Conservation (phyloP, 2,797 vertebrate genomes). For the Acrossocheilus wenchowensis region DNA sequence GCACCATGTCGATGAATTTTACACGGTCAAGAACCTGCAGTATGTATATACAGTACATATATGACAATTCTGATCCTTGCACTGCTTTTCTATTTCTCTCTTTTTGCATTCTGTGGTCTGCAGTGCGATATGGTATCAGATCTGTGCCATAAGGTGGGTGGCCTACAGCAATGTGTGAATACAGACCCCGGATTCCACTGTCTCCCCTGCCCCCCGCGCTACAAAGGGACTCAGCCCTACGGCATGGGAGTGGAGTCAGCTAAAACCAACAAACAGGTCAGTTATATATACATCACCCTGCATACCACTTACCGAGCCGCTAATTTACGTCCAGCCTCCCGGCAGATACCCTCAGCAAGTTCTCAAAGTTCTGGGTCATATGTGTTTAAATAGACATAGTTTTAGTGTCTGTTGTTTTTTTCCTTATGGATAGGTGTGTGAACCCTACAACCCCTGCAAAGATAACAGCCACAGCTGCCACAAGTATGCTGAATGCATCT, state of each 20-base stretch:
- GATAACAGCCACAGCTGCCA: constrained; percentile 93
- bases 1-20: background rate
- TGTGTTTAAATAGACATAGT: constrained; percentile 17
- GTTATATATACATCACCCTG: constrained; percentile 51
- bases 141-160: constrained; percentile 84
- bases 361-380: constrained; percentile 12
- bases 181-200: constrained; percentile 95
- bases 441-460: constrained; percentile 94
- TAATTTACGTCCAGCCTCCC: constrained; percentile 4
- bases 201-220: constrained; percentile 90
- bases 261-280: constrained; percentile 85
- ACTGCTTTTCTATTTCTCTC: background rate
- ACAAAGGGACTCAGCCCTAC: constrained; percentile 89
- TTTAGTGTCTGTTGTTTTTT: background rate
- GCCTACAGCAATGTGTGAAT: constrained; percentile 88
- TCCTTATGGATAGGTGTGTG: constrained; percentile 83
- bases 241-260: constrained; percentile 88
- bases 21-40: background rate
- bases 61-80: background rate
- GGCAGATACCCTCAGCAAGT: background rate
- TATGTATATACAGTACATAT: background rate
- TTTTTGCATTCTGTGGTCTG: constrained; percentile 13
- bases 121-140: constrained; percentile 90
- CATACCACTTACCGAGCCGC: background rate
- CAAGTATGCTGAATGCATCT: constrained; percentile 86